Conservation (phyloP, 2,113 vertebrate species). For the Lipotes vexillifer region DNA sequence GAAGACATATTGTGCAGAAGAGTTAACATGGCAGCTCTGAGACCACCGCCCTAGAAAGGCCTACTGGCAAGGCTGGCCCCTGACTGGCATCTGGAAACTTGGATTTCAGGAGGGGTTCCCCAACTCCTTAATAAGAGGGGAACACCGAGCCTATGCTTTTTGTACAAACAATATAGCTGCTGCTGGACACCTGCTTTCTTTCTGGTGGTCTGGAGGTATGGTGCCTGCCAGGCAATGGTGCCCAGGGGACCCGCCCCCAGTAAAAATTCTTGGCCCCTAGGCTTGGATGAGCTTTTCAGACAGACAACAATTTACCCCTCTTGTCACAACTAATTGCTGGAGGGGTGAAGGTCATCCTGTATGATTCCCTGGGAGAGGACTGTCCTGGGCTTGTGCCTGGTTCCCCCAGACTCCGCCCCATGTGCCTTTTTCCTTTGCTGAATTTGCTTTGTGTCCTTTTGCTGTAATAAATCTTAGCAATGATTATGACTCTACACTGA, state of each 20-base stretch:
- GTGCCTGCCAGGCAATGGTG: too few species aligned
- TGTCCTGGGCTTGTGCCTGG: background rate
- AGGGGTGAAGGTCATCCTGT: rapidly evolving
- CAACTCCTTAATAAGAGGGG: too few species aligned
- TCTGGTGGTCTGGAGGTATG: background rate
- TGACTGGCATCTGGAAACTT: background rate
- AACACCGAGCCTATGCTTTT: rapidly evolving
- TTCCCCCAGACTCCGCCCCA: rapidly evolving
- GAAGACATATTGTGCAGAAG: rapidly evolving
- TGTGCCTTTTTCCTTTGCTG: background rate
- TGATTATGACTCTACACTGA: rapidly evolving
- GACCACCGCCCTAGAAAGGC: background rate
- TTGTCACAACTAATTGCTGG: rapidly evolving
- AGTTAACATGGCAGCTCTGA: rapidly evolving
- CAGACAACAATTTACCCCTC: background rate
- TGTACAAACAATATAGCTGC: too few species aligned
- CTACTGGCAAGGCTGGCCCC: background rate
- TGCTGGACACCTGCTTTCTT: rapidly evolving
- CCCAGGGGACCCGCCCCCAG: too few species aligned
- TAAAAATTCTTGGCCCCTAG: too few species aligned
- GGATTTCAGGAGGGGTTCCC: rapidly evolving
- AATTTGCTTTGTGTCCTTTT: rapidly evolving
- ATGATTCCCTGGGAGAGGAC: background rate
- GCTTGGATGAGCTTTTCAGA: background rate
- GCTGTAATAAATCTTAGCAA: rapidly evolving